Evolutionary conservation across 2,888 invertebrate genomes (phyloP).

Genomic region (Megamerina dolium): DNA sequence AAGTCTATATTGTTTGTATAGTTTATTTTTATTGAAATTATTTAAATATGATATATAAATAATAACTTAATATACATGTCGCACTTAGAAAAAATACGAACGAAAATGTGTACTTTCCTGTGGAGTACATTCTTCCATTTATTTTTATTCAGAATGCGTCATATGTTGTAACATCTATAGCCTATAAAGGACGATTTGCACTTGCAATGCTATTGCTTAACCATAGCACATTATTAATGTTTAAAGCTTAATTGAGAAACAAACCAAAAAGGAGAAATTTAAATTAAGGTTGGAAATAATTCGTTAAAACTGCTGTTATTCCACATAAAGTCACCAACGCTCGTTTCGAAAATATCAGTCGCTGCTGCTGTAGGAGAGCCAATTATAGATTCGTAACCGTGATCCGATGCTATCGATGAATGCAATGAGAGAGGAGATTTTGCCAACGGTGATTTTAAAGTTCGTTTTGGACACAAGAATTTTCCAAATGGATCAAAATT

Average conservation of each 20-base stretch:
- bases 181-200: too few species aligned
- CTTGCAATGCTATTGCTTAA: too few species aligned
- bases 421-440: constrained; percentile 39
- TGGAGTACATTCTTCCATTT: too few species aligned
- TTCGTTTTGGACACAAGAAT: constrained; percentile 35
- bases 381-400: constrained; percentile 61
- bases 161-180: too few species aligned
- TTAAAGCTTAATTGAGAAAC: constrained; percentile 1
- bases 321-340: constrained; percentile 58
- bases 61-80: too few species aligned
- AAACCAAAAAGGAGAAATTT: too few species aligned
- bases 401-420: constrained; percentile 52
- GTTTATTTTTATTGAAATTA: too few species aligned
- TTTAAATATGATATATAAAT: too few species aligned
- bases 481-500: constrained; percentile 40
- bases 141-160: too few species aligned
- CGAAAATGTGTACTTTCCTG: too few species aligned
- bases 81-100: too few species aligned
- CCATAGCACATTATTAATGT: constrained; percentile 6
- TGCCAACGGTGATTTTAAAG: constrained; percentile 37
- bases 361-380: constrained; percentile 52
- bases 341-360: constrained; percentile 27
- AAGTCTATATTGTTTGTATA: too few species aligned
- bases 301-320: constrained; percentile 66
- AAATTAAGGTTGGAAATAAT: constrained; percentile 69